A percentile compares a stretch with the other conserved stretches of the same genome.
These are phyloP conservation scores for Scaeva pyrastri DNA, from an alignment of 2,888 invertebrate species.

Conservation along the genomic window DNA sequence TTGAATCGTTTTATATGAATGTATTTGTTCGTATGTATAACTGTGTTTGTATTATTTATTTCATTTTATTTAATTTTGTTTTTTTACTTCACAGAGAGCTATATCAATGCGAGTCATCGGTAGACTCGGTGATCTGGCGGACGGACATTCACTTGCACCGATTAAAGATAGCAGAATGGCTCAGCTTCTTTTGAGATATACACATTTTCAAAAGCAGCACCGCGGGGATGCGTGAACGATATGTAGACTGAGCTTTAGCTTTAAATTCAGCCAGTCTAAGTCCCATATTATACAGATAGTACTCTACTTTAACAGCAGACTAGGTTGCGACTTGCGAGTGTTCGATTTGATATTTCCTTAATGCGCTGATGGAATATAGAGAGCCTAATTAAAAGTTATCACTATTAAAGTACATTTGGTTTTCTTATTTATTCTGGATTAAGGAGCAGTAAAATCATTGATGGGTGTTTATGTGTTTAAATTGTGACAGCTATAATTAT, in stretches of 20 bases:
- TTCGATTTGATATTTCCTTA: constrained; percentile 61
- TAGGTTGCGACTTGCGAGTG: constrained; percentile 23
- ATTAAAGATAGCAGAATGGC: constrained; percentile 73
- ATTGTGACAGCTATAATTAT: constrained; percentile 62
- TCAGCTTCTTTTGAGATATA: constrained; percentile 55
- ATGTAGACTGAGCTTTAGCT: constrained; percentile 6
- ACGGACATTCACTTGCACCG: constrained; percentile 70
- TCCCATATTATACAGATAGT: too few relatives aligned
- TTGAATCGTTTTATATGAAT: constrained; percentile 46
- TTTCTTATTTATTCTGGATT: constrained; percentile 41
- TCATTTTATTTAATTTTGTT: neutral
- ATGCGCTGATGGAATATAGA: constrained; percentile 42
- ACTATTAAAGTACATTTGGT: constrained; percentile 37
- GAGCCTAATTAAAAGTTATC: constrained; percentile 66
- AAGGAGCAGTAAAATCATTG: constrained; percentile 57
- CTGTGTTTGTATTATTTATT: neutral
- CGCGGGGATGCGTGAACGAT: constrained; percentile 52
- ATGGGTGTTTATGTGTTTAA: constrained; percentile 57
- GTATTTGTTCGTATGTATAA: neutral
- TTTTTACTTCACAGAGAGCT: constrained; percentile 20
- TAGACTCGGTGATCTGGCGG: constrained; percentile 52
- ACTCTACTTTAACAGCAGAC: too few relatives aligned
- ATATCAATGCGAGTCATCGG: constrained; percentile 59
- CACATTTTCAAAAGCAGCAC: constrained; percentile 37
- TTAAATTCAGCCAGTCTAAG: neutral